These are phyloP conservation scores for Sesia bembeciformis DNA, from an alignment of 2,888 invertebrate species.

Conservation along the genomic window DNA sequence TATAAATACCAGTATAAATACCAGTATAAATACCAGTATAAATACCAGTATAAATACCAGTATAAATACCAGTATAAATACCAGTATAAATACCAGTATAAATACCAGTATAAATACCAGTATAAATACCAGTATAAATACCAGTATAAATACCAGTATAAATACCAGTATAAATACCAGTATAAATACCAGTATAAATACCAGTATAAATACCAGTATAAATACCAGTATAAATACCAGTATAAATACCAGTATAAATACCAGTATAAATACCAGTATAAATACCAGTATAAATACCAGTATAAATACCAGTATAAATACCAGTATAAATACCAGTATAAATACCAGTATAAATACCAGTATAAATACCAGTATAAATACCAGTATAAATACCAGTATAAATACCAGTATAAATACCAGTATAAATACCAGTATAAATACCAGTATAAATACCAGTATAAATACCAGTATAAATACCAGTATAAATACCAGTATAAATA, in stretches of 20 bases:
- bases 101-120: constrained; percentile 2
- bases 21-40: constrained; percentile 7
- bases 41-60: constrained; percentile 6
- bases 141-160: constrained; percentile 7
- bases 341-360: constrained; percentile 2
- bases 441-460: no score
- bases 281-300: constrained; percentile 6
- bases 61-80: constrained; percentile 6
- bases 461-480: background rate
- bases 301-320: constrained; percentile 6
- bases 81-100: constrained; percentile 3
- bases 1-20: constrained; percentile 9
- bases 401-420: constrained; percentile 6
- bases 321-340: constrained; percentile 3
- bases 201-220: constrained; percentile 3
- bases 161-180: constrained; percentile 6
- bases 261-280: constrained; percentile 7
- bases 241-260: constrained; percentile 9
- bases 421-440: constrained; percentile 6
- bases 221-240: constrained; percentile 2
- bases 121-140: constrained; percentile 9
- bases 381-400: constrained; percentile 7
- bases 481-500: background rate
- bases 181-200: constrained; percentile 6
- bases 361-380: constrained; percentile 9